phyloP scores from a whole-genome alignment of 2,888 invertebrate genomes.

The Rhingia campestris region DNA sequence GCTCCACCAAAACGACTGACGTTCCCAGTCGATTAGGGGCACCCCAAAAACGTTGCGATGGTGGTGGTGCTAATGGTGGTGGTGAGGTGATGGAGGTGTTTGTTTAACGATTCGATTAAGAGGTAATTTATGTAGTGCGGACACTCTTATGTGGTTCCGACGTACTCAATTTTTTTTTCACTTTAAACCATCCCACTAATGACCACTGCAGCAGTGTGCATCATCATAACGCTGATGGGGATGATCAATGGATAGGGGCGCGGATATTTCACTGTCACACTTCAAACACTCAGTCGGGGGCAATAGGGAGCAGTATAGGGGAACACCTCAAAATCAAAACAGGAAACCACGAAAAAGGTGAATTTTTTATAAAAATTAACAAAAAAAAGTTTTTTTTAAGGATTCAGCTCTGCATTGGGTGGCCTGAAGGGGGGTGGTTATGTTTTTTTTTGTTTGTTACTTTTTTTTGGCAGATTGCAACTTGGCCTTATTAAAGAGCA shows the following conservation, averaged over 20 bases:
- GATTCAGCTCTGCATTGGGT: slow-evolving; percentile 55
- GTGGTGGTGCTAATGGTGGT: not conserved
- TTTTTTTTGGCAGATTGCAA: slow-evolving; percentile 55
- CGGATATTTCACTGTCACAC: slow-evolving; percentile 21
- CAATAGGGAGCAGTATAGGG: not conserved
- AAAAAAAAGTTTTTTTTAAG: not conserved
- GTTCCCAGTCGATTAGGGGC: slow-evolving; percentile 43
- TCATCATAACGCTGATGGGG: slow-evolving; percentile 22
- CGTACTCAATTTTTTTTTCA: slow-evolving; percentile 27
- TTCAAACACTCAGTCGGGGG: slow-evolving; percentile 25
- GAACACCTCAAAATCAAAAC: slow-evolving; percentile 22
- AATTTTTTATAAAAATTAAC: slow-evolving; percentile 33
- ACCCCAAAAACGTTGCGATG: slow-evolving; percentile 2
- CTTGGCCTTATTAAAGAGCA: slow-evolving; percentile 58
- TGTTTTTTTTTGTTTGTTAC: not conserved
- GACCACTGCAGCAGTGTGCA: slow-evolving; percentile 49
- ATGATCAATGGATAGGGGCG: slow-evolving; percentile 4
- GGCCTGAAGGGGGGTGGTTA: slow-evolving; percentile 18
- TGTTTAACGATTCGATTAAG: slow-evolving; percentile 62
- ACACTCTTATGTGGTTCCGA: slow-evolving; percentile 41
- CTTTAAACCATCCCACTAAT: slow-evolving; percentile 42
- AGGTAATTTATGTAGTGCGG: slow-evolving; percentile 49
- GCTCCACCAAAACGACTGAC: slow-evolving; percentile 26
- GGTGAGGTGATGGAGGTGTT: slow-evolving; percentile 23
- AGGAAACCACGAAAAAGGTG: slow-evolving; percentile 48